Evolutionary conservation across 37 sponge, comb jelly and placozoan genomes (phyloP), one percentile per base, ranked within the genome.

Genomic region (Beroe forskalii): DNA sequence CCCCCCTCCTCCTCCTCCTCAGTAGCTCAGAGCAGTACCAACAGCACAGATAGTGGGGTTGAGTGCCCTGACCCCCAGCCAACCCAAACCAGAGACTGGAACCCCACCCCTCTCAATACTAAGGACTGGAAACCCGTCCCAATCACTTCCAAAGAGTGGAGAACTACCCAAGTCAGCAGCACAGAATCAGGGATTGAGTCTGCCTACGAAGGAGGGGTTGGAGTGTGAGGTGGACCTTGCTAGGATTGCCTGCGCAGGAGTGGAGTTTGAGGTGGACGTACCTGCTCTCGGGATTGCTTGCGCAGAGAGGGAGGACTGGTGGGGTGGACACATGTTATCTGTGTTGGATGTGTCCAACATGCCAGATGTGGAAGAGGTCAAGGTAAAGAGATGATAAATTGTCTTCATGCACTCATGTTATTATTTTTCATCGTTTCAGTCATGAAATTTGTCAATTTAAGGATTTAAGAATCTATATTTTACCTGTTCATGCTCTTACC

Each of bases 11-110:
- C 72, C 36, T 9, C 32, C 6, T 23, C 66, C 25, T 8, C 66
- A 69, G 72, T 69, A 17, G 72, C 38, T 33, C 38, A 69, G 32
- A 69, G 72, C 72, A 69, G 72, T 17, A 69, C 72, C 3, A 69
- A 69, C 72, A 69, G 72, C 19, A 69, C 72, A 6, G 72, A 69
- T 37, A 69, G 72, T 32, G 72, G 72, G 35, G 72, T 69, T 1
- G 72, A 69, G 72, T 69, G 72, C 19, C 4, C 72, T 4, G 39
- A 36, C 19, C 38, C 28, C 1, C 72, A 17, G 55, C 55, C 55
- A 6, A n/a, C n/a, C n/a, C n/a, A n/a, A n/a, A n/a, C n/a, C n/a
- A n/a, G n/a, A n/a, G n/a, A n/a, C n/a, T n/a, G n/a, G n/a, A n/a
- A n/a, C n/a, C n/a, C n/a, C n/a, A n/a, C n/a, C n/a, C n/a, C n/a